phyloP scores from a whole-genome alignment of 2,888 invertebrate species.

The Sarcophaga rosellei region DNA sequence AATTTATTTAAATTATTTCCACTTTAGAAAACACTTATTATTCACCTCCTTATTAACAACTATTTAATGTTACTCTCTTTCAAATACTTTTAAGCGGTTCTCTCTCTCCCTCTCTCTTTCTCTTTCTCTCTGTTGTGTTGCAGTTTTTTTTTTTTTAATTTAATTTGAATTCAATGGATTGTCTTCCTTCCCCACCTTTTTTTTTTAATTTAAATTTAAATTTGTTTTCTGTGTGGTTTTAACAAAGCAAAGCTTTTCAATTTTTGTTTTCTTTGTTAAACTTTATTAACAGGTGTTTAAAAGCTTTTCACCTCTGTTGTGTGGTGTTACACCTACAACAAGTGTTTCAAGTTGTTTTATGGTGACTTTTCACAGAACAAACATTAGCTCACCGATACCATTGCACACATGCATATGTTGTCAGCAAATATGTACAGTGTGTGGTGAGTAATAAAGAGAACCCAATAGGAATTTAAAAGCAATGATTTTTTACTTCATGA shows the following conservation, averaged over 20 bases:
- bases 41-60: conserved; percentile 44
- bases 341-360: conserved; percentile 46
- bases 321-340: conserved; percentile 53
- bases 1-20: conserved; percentile 56
- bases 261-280: not conserved
- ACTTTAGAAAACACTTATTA: conserved; percentile 49
- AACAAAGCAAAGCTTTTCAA: conserved; percentile 42
- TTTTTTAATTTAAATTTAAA: not conserved
- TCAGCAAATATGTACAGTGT: not conserved
- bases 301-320: conserved; percentile 65
- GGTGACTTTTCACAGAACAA: conserved; percentile 9
- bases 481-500: no score
- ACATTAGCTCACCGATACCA: not conserved
- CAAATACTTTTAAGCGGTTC: no score
- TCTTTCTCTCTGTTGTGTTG: not conserved
- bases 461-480: conserved; percentile 4
- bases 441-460: conserved; percentile 28
- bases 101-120: not conserved
- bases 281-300: conserved; percentile 62
- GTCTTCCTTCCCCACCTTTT: conserved; percentile 22
- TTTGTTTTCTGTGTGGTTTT: not conserved
- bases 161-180: conserved; percentile 7
- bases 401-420: not conserved
- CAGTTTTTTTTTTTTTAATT: conserved; percentile 7
- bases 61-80: not conserved